Percentiles rank a stretch among this genome's conserved stretches.
Conservation (phyloP, 2,888 invertebrate species). For the Acronicta aceris region DNA sequence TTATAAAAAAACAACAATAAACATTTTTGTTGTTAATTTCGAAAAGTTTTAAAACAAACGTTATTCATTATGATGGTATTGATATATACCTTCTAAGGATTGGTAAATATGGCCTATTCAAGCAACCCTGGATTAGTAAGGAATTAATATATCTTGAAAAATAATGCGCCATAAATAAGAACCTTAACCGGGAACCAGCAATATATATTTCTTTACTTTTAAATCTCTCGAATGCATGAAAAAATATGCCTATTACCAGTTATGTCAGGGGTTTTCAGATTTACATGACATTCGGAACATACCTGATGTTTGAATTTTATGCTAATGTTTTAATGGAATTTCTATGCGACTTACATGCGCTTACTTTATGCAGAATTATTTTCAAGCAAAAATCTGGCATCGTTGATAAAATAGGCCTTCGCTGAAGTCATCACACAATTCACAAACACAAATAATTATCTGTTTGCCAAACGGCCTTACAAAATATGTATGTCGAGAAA, state of each 20-base stretch:
- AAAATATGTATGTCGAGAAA: not conserved
- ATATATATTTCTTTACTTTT: conserved; percentile 27
- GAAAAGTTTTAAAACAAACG: no score
- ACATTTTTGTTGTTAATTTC: no score
- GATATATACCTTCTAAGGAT: no score
- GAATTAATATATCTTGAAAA: no score
- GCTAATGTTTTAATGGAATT: conserved; percentile 3
- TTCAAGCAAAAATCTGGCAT: not conserved
- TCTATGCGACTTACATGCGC: not conserved
- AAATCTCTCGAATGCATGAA: conserved; percentile 24
- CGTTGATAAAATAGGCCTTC: no score
- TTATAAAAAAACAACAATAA: no score
- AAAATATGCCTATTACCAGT: conserved; percentile 25
- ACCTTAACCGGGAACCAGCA: not conserved
- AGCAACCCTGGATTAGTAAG: no score
- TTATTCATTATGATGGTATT: no score
- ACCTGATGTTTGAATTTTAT: conserved; percentile 29
- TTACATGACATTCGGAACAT: conserved; percentile 47
- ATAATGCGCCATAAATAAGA: no score
- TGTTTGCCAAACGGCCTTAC: not conserved
- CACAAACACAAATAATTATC: not conserved
- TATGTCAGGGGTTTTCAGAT: conserved; percentile 16
- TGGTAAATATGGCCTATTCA: no score
- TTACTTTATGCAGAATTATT: not conserved
- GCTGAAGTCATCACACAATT: no score